Conservation (phyloP, 2,888 invertebrate species). For the Heliconius aoede region DNA sequence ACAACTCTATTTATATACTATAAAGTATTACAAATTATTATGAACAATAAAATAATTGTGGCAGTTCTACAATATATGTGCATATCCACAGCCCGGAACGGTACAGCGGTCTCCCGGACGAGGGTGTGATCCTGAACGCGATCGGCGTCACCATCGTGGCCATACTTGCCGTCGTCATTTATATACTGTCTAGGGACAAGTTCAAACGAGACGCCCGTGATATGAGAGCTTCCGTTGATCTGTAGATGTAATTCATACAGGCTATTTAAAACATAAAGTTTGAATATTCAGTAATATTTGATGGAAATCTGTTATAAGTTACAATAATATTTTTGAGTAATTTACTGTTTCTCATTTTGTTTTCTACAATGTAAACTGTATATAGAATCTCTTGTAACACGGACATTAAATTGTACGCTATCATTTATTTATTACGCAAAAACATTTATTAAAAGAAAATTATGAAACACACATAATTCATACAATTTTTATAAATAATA, state of each 20-base stretch:
- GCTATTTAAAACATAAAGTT: not conserved
- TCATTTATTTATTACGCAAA: constrained; percentile 9
- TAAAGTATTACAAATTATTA: not conserved
- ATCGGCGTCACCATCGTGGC: constrained; percentile 87
- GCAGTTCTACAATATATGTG: constrained; percentile 57
- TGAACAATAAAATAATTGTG: not conserved
- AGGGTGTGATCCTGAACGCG: constrained; percentile 87
- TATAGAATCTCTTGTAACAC: constrained; percentile 26
- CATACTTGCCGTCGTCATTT: constrained; percentile 86
- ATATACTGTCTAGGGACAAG: constrained; percentile 85
- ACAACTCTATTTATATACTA: not conserved
- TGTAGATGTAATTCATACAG: constrained; percentile 61
- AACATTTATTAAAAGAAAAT: constrained; percentile 1
- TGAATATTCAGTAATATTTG: not conserved
- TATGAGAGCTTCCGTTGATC: constrained; percentile 84
- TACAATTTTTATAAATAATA: not conserved
- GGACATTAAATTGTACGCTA: constrained; percentile 9
- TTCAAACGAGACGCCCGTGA: constrained; percentile 78
- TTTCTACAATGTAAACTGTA: not conserved
- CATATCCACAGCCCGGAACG: constrained; percentile 77
- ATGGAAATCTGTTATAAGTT: not conserved
- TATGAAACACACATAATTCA: not conserved
- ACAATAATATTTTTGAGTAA: not conserved
- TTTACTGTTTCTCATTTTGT: constrained; percentile 3
- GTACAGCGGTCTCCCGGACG: constrained; percentile 85